A percentile compares a stretch with the other conserved stretches of the same genome.
These are phyloP conservation scores for Temnothorax rugatulus DNA, from an alignment of 2,888 invertebrate species.

Conservation along the genomic window DNA sequence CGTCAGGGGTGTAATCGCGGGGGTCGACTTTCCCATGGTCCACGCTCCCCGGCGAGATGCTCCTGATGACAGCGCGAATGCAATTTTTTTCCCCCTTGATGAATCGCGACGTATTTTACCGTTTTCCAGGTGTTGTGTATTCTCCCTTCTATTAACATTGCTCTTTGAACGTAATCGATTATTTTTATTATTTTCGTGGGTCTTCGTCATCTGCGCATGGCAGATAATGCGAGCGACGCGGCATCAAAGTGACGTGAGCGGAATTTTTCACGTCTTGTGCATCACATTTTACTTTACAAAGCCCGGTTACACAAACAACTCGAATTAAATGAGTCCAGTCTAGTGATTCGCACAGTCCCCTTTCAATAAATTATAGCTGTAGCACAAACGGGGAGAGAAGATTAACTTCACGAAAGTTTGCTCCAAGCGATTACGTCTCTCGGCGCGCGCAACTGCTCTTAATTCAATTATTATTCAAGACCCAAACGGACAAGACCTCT, in stretches of 20 bases:
- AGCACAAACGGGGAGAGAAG: background rate
- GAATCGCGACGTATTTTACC: background rate
- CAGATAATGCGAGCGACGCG: background rate
- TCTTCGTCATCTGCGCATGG: background rate
- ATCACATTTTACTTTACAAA: background rate
- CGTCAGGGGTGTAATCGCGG: conserved; percentile 35
- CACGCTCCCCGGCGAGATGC: conserved; percentile 1
- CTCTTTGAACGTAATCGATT: conserved; percentile 3
- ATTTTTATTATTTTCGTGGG: background rate
- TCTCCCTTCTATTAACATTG: background rate
- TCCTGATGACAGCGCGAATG: background rate
- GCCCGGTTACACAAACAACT: background rate
- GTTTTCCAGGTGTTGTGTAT: conserved; percentile 11
- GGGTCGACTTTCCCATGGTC: conserved; percentile 20
- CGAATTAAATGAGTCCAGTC: conserved; percentile 2
- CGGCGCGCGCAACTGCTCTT: background rate
- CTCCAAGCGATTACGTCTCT: background rate
- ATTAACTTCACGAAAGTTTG: conserved; percentile 19
- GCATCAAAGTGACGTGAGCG: background rate
- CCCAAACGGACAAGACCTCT: background rate
- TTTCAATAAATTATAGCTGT: conserved; percentile 1
- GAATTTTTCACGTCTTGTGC: background rate
- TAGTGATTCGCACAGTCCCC: background rate
- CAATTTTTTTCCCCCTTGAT: background rate
- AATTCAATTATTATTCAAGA: conserved; percentile 40